Percentiles rank a stretch among this genome's conserved stretches.
Conservation (phyloP, 2,888 invertebrate genomes). For the Catocala nupta region DNA sequence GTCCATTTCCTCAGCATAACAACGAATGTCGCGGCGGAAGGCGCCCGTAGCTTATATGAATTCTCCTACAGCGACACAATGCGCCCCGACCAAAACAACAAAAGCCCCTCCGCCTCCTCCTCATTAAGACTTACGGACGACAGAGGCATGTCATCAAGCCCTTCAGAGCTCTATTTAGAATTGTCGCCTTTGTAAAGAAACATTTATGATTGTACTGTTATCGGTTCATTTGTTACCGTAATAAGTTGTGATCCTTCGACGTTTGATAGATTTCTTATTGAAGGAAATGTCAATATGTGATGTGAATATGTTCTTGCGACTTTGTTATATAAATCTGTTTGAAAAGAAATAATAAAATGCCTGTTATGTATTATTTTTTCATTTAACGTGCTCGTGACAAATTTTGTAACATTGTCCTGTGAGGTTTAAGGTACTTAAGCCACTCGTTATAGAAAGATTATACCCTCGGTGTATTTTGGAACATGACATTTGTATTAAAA, state of each 20-base stretch:
- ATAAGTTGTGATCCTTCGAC: slow-evolving; percentile 72
- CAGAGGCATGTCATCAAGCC: slow-evolving; percentile 34
- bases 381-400: slow-evolving; percentile 19
- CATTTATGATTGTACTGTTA: slow-evolving; percentile 64
- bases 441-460: slow-evolving; percentile 38
- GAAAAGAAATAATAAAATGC: slow-evolving; percentile 28
- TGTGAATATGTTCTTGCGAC: slow-evolving; percentile 46
- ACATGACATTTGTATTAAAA: slow-evolving; percentile 35
- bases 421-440: slow-evolving; percentile 28
- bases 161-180: slow-evolving; percentile 55
- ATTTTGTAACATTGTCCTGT: slow-evolving; percentile 31
- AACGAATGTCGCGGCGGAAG: slow-evolving; percentile 67
- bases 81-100: slow-evolving; percentile 50
- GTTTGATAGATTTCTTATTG: slow-evolving; percentile 70
- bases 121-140: slow-evolving; percentile 37
- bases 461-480: slow-evolving; percentile 33
- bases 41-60: slow-evolving; percentile 73
- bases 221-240: slow-evolving; percentile 75
- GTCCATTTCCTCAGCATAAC: slow-evolving; percentile 78
- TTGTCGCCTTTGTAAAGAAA: slow-evolving; percentile 58
- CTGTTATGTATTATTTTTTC: slow-evolving; percentile 13
- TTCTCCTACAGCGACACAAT: slow-evolving; percentile 60
- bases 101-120: slow-evolving; percentile 48
- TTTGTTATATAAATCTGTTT: slow-evolving; percentile 34
- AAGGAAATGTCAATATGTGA: slow-evolving; percentile 62